Conservation (phyloP, 2,888 invertebrate genomes). For the Agrochola circellaris region DNA sequence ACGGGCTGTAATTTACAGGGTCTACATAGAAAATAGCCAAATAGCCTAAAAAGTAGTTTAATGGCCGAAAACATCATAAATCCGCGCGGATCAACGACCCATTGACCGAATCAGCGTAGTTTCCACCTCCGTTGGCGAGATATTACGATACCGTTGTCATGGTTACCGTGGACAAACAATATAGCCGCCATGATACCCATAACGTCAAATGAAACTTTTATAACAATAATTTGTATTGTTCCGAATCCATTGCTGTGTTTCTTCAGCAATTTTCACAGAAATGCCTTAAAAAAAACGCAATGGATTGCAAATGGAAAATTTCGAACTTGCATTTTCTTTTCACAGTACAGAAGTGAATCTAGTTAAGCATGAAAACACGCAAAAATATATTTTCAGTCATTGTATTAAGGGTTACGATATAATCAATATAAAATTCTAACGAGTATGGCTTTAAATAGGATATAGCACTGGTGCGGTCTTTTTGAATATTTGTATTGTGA, state of each 20-base stretch:
- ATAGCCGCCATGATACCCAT: slow-evolving; percentile 46
- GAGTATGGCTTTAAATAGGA: slow-evolving; percentile 31
- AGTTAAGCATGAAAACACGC: slow-evolving; percentile 46
- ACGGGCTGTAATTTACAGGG: slow-evolving; percentile 34
- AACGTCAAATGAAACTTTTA: neutral
- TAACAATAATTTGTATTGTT: neutral
- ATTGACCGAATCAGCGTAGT: slow-evolving; percentile 80
- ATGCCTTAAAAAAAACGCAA: neutral
- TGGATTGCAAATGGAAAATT: neutral
- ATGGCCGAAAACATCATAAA: slow-evolving; percentile 64
- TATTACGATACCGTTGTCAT: slow-evolving; percentile 84
- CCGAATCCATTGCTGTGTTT: slow-evolving; percentile 33
- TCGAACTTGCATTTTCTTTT: slow-evolving; percentile 20
- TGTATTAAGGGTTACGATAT: slow-evolving; percentile 53
- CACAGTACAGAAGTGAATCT: slow-evolving; percentile 32
- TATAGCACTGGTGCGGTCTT: slow-evolving; percentile 27
- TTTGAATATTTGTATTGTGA: slow-evolving; percentile 30
- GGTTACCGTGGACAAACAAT: slow-evolving; percentile 80
- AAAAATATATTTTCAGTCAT: slow-evolving; percentile 57
- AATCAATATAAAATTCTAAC: slow-evolving; percentile 53
- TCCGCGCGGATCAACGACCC: slow-evolving; percentile 82
- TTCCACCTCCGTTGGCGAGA: slow-evolving; percentile 76
- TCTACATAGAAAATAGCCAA: slow-evolving; percentile 38
- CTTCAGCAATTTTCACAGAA: accelerated
- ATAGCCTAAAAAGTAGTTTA: slow-evolving; percentile 25